Evolutionary conservation across 2,113 vertebrate genomes (phyloP).

Genomic region (Alligator mississippiensis): DNA sequence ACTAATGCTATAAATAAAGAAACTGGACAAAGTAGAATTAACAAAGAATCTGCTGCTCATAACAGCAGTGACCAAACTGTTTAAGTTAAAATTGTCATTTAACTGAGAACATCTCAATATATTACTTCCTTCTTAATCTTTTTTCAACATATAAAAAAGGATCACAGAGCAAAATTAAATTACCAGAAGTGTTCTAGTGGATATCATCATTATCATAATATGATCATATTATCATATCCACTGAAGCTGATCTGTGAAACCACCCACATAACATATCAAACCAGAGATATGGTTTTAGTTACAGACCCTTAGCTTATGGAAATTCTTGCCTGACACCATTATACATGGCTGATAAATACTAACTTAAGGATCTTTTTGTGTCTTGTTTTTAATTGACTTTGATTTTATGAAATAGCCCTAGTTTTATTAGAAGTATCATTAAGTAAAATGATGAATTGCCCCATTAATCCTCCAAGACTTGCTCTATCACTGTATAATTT

Average conservation of each 20-base stretch:
- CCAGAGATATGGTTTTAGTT: constrained; percentile 17
- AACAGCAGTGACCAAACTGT: background rate
- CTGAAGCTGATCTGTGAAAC: constrained; percentile 49
- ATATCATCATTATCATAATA: background rate
- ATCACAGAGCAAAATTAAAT: constrained; percentile 55
- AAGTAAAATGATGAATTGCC: constrained; percentile 7
- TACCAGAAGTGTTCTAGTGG: constrained; percentile 6
- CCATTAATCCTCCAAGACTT: background rate
- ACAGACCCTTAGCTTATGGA: constrained; percentile 48
- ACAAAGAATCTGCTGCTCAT: background rate
- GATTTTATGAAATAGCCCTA: background rate
- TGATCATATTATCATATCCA: constrained; percentile 25
- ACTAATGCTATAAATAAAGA: too few species aligned
- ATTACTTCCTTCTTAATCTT: background rate
- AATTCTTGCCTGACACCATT: constrained; percentile 40
- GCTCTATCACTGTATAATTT: background rate
- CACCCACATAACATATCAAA: background rate
- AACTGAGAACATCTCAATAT: background rate
- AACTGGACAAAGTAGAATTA: background rate
- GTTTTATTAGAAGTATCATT: background rate
- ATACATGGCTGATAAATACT: constrained; percentile 34
- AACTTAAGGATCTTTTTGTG: background rate
- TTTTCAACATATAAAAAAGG: background rate
- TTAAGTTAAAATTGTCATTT: constrained; percentile 8
- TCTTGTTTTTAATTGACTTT: constrained; percentile 33